These are phyloP conservation scores for Melitaea cinxia DNA, from an alignment of 1,140 invertebrate species.

Conservation along the genomic window DNA sequence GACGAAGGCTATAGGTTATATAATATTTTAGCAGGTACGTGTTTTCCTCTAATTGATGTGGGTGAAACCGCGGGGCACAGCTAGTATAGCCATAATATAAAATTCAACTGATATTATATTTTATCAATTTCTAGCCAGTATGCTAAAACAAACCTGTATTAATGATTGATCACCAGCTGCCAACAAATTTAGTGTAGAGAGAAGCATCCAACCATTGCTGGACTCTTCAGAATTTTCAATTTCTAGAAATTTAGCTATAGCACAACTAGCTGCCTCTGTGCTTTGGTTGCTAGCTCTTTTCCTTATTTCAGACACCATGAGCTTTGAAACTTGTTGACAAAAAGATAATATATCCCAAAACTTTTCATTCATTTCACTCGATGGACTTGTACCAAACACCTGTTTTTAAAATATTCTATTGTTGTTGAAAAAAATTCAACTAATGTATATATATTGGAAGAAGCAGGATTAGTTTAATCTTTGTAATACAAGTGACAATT, in stretches of 20 bases:
- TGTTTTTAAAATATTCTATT: conserved; percentile 58
- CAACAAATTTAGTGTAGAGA: conserved; percentile 95
- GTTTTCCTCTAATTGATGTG: no score
- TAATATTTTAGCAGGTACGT: no score
- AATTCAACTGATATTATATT: no score
- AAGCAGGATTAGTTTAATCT: no score
- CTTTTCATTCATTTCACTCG: conserved; percentile 96
- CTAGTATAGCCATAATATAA: no score
- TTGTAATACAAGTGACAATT: no score
- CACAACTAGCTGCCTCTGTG: conserved; percentile 96
- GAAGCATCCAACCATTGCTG: conserved; percentile 97
- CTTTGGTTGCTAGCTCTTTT: conserved; percentile 96
- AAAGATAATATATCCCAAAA: conserved; percentile 96
- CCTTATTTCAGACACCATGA: conserved; percentile 97
- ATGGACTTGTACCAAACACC: conserved; percentile 95
- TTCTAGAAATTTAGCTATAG: conserved; percentile 97
- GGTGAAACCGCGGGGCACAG: no score
- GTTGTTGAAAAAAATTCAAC: not conserved
- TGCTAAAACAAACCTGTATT: conserved; percentile 56
- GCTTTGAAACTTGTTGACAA: conserved; percentile 95
- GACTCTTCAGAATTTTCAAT: conserved; percentile 95
- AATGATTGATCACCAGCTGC: conserved; percentile 89
- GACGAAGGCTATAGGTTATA: no score
- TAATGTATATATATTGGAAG: no score
- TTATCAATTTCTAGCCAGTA: no score